Conservation (phyloP, 2,888 invertebrate genomes). For the Eutolmus rufibarbis region DNA sequence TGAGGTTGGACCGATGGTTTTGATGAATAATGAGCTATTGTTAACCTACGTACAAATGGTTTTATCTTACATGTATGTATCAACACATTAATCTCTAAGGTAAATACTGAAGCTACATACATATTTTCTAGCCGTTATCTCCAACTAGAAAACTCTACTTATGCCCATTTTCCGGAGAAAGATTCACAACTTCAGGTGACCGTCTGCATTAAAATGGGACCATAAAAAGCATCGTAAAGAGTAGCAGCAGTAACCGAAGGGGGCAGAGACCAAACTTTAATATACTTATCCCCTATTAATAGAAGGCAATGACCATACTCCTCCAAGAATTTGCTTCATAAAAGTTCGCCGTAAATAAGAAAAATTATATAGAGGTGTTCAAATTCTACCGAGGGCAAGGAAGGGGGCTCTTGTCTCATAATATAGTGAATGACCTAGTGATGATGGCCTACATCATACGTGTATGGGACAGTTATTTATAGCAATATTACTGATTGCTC, state of each 20-base stretch:
- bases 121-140: too few species aligned
- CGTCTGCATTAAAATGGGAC: slow-evolving; percentile 2
- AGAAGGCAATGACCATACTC: slow-evolving; percentile 45
- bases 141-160: too few species aligned
- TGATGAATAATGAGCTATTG: too few species aligned
- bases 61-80: too few species aligned
- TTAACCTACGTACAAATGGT: too few species aligned
- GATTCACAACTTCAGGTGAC: not conserved
- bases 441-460: too few species aligned
- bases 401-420: slow-evolving; percentile 11
- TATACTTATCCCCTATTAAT: slow-evolving; percentile 43
- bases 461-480: slow-evolving; percentile 45
- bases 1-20: too few species aligned
- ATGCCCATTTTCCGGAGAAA: too few species aligned
- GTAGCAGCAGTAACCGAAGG: not conserved
- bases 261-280: slow-evolving; percentile 34
- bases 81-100: too few species aligned
- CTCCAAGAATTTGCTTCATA: slow-evolving; percentile 45
- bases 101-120: too few species aligned
- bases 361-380: slow-evolving; percentile 45
- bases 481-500: not conserved
- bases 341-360: slow-evolving; percentile 46
- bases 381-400: not conserved
- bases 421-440: slow-evolving; percentile 17
- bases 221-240: slow-evolving; percentile 44